A percentile compares a stretch with the other conserved stretches of the same genome.
Evolutionary conservation across 2,797 vertebrate genomes (phyloP).

Genomic region (Passerculus sandwichensis): DNA sequence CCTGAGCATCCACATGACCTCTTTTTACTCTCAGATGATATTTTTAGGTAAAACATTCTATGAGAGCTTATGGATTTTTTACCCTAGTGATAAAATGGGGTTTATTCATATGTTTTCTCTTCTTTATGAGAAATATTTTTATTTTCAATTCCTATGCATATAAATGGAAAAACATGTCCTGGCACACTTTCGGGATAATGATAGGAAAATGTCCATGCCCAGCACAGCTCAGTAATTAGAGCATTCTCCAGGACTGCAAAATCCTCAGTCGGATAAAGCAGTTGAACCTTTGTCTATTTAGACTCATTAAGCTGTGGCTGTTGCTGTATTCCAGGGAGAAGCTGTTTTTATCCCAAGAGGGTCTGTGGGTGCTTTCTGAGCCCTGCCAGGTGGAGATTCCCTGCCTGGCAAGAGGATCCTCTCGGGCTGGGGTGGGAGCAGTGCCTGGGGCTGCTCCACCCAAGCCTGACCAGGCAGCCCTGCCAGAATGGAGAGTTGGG

Average conservation of each 20-base stretch:
- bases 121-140: background rate
- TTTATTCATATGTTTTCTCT: background rate
- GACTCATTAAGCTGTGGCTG: background rate
- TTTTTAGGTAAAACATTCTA: background rate
- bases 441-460: background rate
- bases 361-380: background rate
- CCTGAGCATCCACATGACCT: background rate
- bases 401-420: background rate
- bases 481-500: background rate
- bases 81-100: background rate
- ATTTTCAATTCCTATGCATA: background rate
- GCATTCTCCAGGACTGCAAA: background rate
- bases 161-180: background rate
- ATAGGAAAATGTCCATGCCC: background rate
- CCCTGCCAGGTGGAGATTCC: background rate
- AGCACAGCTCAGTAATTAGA: background rate
- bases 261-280: background rate
- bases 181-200: background rate
- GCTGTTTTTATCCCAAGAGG: background rate
- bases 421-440: no score
- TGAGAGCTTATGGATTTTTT: background rate
- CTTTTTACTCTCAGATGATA: background rate
- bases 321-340: background rate
- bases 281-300: background rate
- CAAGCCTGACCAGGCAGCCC: background rate